Percentiles rank a stretch among this genome's conserved stretches.
These are phyloP conservation scores for Cololabis saira DNA, from an alignment of 2,113 vertebrate species.

Conservation along the genomic window DNA sequence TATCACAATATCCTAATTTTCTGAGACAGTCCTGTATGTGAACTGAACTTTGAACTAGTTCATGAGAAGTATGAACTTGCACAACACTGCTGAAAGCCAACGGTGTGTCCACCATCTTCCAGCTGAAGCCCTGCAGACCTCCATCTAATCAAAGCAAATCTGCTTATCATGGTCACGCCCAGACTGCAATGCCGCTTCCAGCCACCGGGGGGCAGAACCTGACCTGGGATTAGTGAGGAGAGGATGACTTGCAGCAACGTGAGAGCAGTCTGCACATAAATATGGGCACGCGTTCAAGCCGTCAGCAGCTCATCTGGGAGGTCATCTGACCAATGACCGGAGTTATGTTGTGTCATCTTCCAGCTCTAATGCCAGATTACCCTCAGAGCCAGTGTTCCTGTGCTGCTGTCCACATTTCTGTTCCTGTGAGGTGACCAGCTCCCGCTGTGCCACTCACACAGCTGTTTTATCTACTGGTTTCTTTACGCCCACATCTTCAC, in stretches of 20 bases:
- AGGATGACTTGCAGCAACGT: background rate
- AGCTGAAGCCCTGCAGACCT: too few species aligned
- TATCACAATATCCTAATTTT: too few species aligned
- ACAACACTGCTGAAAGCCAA: too few species aligned
- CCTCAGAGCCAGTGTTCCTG: background rate
- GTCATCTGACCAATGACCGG: constrained; percentile 45
- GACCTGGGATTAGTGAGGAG: background rate
- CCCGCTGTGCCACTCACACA: constrained; percentile 6
- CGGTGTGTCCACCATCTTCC: too few species aligned
- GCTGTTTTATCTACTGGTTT: background rate
- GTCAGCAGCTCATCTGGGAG: constrained; percentile 20
- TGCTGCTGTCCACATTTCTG: too few species aligned
- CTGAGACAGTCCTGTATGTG: too few species aligned
- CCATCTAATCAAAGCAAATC: too few species aligned
- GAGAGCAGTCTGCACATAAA: constrained; percentile 20
- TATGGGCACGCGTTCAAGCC: constrained; percentile 14
- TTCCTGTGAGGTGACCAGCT: too few species aligned
- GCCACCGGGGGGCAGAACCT: constrained; percentile 48
- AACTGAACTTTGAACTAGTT: too few species aligned
- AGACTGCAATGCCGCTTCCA: background rate
- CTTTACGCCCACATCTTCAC: background rate
- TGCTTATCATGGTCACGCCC: too few species aligned
- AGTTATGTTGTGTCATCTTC: constrained; percentile 59
- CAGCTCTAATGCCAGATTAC: constrained; percentile 58
- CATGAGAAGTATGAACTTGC: too few species aligned